Evolutionary conservation across 2,888 invertebrate genomes (phyloP).

Genomic region (Metellina segmentata): DNA sequence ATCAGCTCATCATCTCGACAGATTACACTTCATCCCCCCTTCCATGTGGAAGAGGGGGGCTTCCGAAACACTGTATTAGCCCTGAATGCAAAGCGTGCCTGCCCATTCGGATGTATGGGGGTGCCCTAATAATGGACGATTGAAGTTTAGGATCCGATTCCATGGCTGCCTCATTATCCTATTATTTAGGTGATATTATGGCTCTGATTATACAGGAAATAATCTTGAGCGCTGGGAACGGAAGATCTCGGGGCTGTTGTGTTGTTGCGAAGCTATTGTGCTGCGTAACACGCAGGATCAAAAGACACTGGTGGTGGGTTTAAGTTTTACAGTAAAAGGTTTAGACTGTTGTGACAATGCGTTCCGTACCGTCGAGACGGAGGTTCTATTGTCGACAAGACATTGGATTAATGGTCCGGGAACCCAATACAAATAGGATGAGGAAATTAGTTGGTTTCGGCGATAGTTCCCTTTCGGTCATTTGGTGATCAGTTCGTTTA

Average conservation of each 20-base stretch:
- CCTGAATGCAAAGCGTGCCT: conserved; percentile 11
- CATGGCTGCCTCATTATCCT: conserved; percentile 44
- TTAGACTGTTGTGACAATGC: too few species aligned
- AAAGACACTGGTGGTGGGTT: not conserved
- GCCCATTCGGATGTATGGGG: conserved; percentile 25
- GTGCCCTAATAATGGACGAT: conserved; percentile 44
- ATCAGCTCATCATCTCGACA: conserved; percentile 43
- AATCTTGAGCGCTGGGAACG: conserved; percentile 10
- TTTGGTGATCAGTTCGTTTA: too few species aligned
- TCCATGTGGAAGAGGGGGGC: not conserved
- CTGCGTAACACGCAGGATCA: not conserved
- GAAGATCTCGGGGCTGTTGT: not conserved
- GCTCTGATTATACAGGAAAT: conserved; percentile 21
- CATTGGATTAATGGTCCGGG: too few species aligned
- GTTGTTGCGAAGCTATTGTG: not conserved
- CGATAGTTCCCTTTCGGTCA: too few species aligned
- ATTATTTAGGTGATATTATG: conserved; percentile 39
- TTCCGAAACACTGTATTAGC: conserved; percentile 4
- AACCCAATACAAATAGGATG: too few species aligned
- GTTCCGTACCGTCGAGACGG: too few species aligned
- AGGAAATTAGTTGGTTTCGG: too few species aligned
- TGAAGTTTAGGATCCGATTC: conserved; percentile 34
- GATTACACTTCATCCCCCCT: conserved; percentile 40
- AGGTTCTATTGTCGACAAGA: too few species aligned
- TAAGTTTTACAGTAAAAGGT: too few species aligned